Evolutionary conservation across 1,140 invertebrate genomes (phyloP), one percentile per base, ranked within the genome.

Genomic region (Drosophila persimilis): DNA sequence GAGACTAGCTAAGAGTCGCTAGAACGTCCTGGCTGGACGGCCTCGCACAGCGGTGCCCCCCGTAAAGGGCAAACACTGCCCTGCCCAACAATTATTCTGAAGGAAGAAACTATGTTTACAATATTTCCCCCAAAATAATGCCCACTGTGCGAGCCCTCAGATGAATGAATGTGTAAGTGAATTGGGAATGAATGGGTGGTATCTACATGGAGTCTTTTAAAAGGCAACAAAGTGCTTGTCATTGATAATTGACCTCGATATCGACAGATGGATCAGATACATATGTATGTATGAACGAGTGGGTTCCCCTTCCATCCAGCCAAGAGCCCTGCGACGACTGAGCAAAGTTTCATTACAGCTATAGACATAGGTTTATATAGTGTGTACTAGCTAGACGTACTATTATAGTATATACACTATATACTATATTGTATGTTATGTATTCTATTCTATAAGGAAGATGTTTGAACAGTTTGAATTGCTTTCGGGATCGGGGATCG

Each of bases 161-260:
- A 11, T 13, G 1, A 50, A 20, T 24, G 24, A 26, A 26, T 26
- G 24, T 15, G 20, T 22, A 2, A 3, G n/a, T 1, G 20, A 26
- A 26, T 26, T 5, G 20, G 20, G 1, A 20, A 20, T 20, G 20
- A 20, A n/a, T 5, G 22, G 46, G 50, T 63, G 29, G 11, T 39
- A 39, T 39, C 35, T 58, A 56, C 43, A n/a, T 13, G 35, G 35
- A 39, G 39, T 31, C 31, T 22, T 22, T 59, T 63, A 29, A 50
- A 79, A 70, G 64, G 77, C 77, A 76, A 76, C 60, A 76, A 76
- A 76, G 56, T 80, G 77, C 65, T 54, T 50, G 77, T 76, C 78
- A 50, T 56, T 51, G 71, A 41, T 80, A 80, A 80, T 80, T 80
- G 79, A 80, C 78, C 45, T 75, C 35, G 71, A 69, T 56, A 26